Conservation (phyloP, 2,113 vertebrate species). For the Equus quagga region DNA sequence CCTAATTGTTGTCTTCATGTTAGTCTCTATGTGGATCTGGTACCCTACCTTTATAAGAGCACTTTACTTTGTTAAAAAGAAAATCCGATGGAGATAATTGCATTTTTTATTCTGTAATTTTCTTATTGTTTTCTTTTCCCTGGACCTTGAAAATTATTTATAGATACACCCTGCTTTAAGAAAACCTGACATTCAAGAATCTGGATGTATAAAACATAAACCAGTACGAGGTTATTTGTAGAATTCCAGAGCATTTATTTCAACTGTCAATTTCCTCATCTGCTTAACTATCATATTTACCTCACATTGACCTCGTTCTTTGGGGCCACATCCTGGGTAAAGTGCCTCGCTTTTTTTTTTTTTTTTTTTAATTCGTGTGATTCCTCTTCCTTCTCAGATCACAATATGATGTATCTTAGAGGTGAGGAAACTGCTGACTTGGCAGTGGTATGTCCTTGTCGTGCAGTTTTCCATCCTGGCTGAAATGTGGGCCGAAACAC, state of each 20-base stretch:
- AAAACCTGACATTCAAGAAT: neutral
- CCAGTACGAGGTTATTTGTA: neutral
- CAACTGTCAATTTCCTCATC: neutral
- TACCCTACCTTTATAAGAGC: neutral
- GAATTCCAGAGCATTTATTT: neutral
- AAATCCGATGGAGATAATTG: neutral
- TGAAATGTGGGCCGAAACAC: rapidly evolving
- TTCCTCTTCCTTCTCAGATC: neutral
- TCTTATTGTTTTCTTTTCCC: neutral
- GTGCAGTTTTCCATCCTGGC: rapidly evolving
- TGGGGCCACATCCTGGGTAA: neutral
- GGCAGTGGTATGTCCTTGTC: rapidly evolving
- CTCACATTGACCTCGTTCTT: neutral
- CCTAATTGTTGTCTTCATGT: rapidly evolving
- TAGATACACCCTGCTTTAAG: neutral
- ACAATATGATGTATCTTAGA: neutral
- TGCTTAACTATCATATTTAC: neutral
- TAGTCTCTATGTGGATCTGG: rapidly evolving
- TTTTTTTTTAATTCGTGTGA: neutral
- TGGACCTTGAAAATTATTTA: neutral
- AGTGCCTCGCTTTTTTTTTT: neutral
- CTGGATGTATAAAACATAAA: too few species aligned
- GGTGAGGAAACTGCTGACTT: rapidly evolving
- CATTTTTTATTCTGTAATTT: neutral
- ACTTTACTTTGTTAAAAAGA: neutral